Evolutionary conservation across 2,113 vertebrate genomes (phyloP).

Genomic region (Sylvia atricapilla): DNA sequence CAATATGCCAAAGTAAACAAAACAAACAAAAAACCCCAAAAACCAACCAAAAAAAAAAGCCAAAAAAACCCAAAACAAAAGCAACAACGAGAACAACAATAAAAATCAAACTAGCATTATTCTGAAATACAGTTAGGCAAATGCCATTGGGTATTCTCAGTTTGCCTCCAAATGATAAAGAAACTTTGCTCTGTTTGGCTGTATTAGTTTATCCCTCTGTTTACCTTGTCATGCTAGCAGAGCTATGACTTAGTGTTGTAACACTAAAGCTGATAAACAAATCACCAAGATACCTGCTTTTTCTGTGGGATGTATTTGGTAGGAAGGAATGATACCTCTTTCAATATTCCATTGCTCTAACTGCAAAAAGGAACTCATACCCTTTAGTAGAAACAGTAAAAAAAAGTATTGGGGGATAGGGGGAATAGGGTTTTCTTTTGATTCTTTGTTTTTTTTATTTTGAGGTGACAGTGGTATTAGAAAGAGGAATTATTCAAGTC

Average conservation of each 20-base stretch:
- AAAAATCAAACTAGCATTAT: not conserved
- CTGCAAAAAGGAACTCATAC: not conserved
- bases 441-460: not conserved
- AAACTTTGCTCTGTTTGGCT: not conserved
- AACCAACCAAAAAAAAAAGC: not conserved
- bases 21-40: not conserved
- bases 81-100: too few species aligned
- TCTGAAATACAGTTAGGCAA: not conserved
- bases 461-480: not conserved
- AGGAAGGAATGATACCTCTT: not conserved
- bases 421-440: not conserved
- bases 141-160: not conserved
- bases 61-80: not conserved
- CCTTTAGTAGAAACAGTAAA: not conserved
- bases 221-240: not conserved
- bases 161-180: not conserved
- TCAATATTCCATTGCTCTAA: not conserved
- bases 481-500: not conserved
- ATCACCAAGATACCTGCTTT: not conserved
- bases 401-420: not conserved
- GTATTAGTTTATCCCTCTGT: not conserved
- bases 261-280: not conserved
- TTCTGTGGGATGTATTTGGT: not conserved
- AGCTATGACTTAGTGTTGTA: not conserved
- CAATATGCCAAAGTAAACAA: accelerated